Percentiles rank a stretch among this genome's conserved stretches.
phyloP scores from a whole-genome alignment of 2,888 invertebrate genomes.

The Lochmaea capreae region DNA sequence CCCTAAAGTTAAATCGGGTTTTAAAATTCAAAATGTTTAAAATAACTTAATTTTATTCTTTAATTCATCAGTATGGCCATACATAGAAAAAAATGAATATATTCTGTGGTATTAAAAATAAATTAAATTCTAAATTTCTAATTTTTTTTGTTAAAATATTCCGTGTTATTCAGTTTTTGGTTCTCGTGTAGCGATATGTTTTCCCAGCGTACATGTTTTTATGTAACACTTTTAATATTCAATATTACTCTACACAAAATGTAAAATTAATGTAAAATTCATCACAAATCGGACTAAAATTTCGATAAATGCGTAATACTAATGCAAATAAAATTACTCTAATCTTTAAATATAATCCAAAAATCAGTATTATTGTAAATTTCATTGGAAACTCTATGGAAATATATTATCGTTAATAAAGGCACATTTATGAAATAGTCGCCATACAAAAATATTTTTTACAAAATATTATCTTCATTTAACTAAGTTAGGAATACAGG shows the following conservation, averaged over 20 bases:
- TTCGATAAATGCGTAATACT: neutral
- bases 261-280: neutral
- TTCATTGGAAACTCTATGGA: neutral
- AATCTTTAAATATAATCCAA: conserved; percentile 16
- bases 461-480: no score
- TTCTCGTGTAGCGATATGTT: neutral
- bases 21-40: no score
- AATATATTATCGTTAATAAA: neutral
- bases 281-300: neutral
- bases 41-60: no score
- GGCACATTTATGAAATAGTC: neutral
- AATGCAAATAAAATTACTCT: conserved; percentile 8
- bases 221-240: neutral
- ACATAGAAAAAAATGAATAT: no score
- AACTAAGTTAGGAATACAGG: no score
- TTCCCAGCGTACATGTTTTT: neutral
- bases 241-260: neutral
- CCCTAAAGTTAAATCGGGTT: neutral
- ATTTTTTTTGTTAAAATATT: no score
- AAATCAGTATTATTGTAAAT: conserved; percentile 8
- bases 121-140: no score
- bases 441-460: neutral
- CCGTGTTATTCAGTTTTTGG: neutral
- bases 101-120: no score
- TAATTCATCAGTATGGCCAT: no score